phyloP scores from a whole-genome alignment of 2,797 vertebrate genomes.

The Neostethus bicornis region DNA sequence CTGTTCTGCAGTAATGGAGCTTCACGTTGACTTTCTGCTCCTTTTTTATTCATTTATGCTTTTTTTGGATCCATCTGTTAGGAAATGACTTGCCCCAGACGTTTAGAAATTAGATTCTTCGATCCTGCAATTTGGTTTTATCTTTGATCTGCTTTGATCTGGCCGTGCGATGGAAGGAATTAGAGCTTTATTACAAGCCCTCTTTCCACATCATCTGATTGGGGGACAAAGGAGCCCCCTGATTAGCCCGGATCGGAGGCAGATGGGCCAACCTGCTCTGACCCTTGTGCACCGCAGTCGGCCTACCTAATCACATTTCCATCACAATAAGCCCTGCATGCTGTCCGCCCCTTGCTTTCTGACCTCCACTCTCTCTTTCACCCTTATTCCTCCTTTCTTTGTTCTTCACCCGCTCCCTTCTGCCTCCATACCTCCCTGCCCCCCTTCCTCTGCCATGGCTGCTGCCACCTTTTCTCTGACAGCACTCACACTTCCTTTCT shows the following conservation, averaged over 20 bases:
- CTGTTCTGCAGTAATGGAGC: neutral
- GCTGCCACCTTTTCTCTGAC: constrained; percentile 42
- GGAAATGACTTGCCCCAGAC: constrained; percentile 54
- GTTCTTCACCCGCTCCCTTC: constrained; percentile 70
- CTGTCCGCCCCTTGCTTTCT: constrained; percentile 79
- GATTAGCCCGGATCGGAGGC: constrained; percentile 84
- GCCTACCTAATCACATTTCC: constrained; percentile 86
- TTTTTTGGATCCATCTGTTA: constrained; percentile 51
- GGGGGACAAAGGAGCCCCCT: constrained; percentile 80
- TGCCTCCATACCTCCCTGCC: constrained; percentile 61
- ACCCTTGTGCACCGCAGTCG: constrained; percentile 73
- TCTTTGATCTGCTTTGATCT: constrained; percentile 75
- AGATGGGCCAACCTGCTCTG: constrained; percentile 85
- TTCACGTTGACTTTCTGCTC: too few relatives aligned
- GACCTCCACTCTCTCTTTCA: constrained; percentile 75
- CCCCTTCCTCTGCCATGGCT: constrained; percentile 77
- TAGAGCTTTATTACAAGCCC: constrained; percentile 73
- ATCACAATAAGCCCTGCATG: constrained; percentile 84
- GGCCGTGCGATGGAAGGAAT: constrained; percentile 48
- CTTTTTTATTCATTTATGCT: too few relatives aligned
- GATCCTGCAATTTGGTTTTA: constrained; percentile 55
- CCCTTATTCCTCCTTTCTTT: constrained; percentile 69
- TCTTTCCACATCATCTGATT: constrained; percentile 73
- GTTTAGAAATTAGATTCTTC: constrained; percentile 56
- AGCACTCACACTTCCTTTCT: constrained; percentile 59